Evolutionary conservation across 1,140 invertebrate genomes (phyloP), one percentile per base, ranked within the genome.

Genomic region (Ooceraea biroi): DNA sequence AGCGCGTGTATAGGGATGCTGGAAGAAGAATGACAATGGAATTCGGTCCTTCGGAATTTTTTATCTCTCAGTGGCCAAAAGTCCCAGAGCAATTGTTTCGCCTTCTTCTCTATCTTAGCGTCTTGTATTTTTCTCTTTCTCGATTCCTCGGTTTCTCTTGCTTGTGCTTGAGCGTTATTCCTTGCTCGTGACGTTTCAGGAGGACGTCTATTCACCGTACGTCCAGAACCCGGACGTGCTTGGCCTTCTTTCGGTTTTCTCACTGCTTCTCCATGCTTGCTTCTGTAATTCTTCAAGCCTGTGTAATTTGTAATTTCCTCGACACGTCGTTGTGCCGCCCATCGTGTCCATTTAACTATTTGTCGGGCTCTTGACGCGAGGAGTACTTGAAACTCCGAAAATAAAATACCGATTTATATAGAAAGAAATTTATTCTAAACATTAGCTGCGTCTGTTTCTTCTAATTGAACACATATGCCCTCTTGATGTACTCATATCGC

Each of bases 171-270:
- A 17, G 65, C 8, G 36, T 61, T 55, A 68, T 66, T 72, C 73
- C 63, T 83, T 77, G 48, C 46, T 83, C 46, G 44, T 73, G 66
- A 76, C 76, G 25, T 73, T 60, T 85, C 36, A 82, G 50, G 76
- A 77, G 80, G 68, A 82, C 52, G 88, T 89, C 91, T 89, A 91
- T 91, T 89, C 87, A 89, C 88, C 58, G 88, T 89, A 65, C 68
- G 89, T 91, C 89, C 89, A 55, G 83, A 69, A 69, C 83, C 84
- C 72, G 84, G 85, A 91, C 86, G 90, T 91, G 87, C 83, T 74
- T 77, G 85, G 82, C 84, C 87, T 90, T 90, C 85, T 84, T 87
- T 85, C 86, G 77, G 14, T 72, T 50, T 78, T 41, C 27, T 68
- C 58, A 36, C 36, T 2, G 36, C 36, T 44, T 17, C 25, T 27